Base-by-base conservation (phyloP, 2,113 vertebrate genomes). In the Gobio gobio region DNA sequence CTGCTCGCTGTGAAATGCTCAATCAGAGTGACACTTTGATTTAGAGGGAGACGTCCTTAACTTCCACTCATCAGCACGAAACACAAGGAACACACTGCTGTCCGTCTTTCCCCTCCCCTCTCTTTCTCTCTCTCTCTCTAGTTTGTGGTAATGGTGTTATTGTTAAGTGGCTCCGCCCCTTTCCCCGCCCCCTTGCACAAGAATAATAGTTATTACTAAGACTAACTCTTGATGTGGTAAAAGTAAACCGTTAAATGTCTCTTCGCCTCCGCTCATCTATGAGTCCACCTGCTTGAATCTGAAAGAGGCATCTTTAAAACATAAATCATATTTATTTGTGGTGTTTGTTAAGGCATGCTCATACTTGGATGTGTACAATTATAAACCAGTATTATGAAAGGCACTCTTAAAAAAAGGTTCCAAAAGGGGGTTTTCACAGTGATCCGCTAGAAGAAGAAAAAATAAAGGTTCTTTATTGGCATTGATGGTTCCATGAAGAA, bases 31-130 rank as follows among this genome's bases (percentile, higher is more conserved):
- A 49, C 59, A 80, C 40, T 20, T 20, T 68, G 45, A 81, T 81
- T 81, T 81, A 81, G 79, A 51, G 78, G 26, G 45, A 29, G 61
- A 68, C 5, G 24, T 66, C 45, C 43, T 81, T 68, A 64, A 81
- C 79, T 33, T 51, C 24, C 66, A 24, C 64, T 72, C 18, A 82
- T 51, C 24, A 14, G 43, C 10, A 81, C 14, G 6, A 10, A 29
- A 20, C 66, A 70, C 33, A 12, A 2, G 4, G 36, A 70, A 40
- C 66, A 43, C 36, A 12, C 36, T n/a, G 68, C 18, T 10, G 10
- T 40, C 29, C 14, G 29, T 40, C 29, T 56, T 26, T 9, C 24
- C 9, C 26, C 72, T 3, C 4, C 74, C 29, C 75, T 56, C 74
- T 56, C 49, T 56, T 24, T 54, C 74, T 54, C 74, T 77, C 45